Evolutionary conservation across 2,888 invertebrate genomes (phyloP).

Genomic region (Spilarctia lutea): DNA sequence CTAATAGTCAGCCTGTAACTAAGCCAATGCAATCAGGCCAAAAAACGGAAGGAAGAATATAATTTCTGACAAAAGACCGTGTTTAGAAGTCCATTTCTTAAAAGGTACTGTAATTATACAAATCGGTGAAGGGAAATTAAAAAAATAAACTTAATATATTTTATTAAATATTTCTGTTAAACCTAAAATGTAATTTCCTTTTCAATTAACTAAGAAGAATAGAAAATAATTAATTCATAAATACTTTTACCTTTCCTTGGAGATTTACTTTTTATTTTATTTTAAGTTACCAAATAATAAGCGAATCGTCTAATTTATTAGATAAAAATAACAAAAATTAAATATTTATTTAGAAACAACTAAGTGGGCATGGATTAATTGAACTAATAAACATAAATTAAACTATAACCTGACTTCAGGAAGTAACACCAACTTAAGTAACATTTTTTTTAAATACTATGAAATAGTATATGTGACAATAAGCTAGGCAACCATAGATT

Average conservation of each 20-base stretch:
- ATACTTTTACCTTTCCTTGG: constrained; percentile 39
- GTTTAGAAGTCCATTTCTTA: too few species aligned
- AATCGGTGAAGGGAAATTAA: not conserved
- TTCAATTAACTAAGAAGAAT: constrained; percentile 42
- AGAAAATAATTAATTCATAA: constrained; percentile 34
- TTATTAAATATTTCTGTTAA: constrained; percentile 51
- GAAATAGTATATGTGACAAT: not conserved
- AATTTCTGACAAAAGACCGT: too few species aligned
- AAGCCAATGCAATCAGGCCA: too few species aligned
- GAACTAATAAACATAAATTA: constrained; percentile 42
- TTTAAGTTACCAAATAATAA: constrained; percentile 41
- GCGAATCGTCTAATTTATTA: constrained; percentile 26
- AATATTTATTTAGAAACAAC: constrained; percentile 40
- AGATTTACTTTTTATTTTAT: constrained; percentile 38
- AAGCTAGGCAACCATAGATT: constrained; percentile 11
- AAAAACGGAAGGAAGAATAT: too few species aligned
- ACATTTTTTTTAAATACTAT: constrained; percentile 16
- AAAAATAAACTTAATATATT: constrained; percentile 23
- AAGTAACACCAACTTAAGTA: constrained; percentile 32
- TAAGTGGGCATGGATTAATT: constrained; percentile 25
- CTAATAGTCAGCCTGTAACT: too few species aligned
- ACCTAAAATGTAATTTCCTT: constrained; percentile 39
- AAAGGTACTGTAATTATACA: too few species aligned
- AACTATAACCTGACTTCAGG: constrained; percentile 34
- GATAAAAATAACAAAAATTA: constrained; percentile 48